Conservation (phyloP, 2,888 invertebrate genomes). For the Stictocephala bisonia region DNA sequence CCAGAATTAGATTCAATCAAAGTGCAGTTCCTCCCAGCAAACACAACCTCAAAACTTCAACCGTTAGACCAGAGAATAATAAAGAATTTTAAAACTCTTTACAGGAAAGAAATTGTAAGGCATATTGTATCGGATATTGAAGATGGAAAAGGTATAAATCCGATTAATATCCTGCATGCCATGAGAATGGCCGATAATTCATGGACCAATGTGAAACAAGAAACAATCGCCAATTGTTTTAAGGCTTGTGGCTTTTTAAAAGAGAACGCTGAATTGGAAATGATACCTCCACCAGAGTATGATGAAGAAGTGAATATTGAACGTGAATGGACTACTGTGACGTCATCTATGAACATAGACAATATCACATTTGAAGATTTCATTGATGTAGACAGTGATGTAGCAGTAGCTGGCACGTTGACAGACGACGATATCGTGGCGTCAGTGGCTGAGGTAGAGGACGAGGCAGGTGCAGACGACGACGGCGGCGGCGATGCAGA, state of each 20-base stretch:
- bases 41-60: constrained; percentile 45
- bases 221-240: constrained; percentile 49
- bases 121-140: not conserved
- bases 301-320: constrained; percentile 6
- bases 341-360: not conserved
- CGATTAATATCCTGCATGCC: constrained; percentile 36
- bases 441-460: constrained; percentile 1
- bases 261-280: constrained; percentile 25
- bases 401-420: constrained; percentile 36
- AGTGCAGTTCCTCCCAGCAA: constrained; percentile 40
- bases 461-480: constrained; percentile 1
- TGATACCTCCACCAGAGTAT: constrained; percentile 11
- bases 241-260: constrained; percentile 42
- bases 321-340: constrained; percentile 26
- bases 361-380: constrained; percentile 37
- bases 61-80: constrained; percentile 54
- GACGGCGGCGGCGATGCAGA: not conserved
- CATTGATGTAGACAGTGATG: constrained; percentile 32
- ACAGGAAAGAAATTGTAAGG: constrained; percentile 51
- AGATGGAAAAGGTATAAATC: constrained; percentile 24
- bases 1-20: constrained; percentile 19
- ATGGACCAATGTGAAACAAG: constrained; percentile 47
- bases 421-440: constrained; percentile 35
- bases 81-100: constrained; percentile 49
- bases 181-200: constrained; percentile 28